These are phyloP conservation scores for Macrophya alboannulata DNA, from an alignment of 2,888 invertebrate species.

Conservation along the genomic window DNA sequence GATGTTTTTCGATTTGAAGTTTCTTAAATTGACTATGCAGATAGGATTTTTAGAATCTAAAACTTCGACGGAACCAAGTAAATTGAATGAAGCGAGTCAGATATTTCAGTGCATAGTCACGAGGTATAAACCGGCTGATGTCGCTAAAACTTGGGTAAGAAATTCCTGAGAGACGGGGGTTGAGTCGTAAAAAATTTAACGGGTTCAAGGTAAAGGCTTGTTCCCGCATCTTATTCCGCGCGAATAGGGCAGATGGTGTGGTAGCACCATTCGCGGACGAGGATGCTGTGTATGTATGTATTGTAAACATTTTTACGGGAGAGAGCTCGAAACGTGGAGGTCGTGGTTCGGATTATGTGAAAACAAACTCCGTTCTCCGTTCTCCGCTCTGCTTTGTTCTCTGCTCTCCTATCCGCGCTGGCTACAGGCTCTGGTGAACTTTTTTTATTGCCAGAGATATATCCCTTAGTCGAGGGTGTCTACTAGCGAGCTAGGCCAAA, in stretches of 20 bases:
- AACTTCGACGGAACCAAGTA: too few species aligned
- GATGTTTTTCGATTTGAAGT: too few species aligned
- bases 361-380: slow-evolving; percentile 38
- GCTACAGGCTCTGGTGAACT: slow-evolving; percentile 9
- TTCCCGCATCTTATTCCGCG: neutral
- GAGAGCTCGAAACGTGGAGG: neutral
- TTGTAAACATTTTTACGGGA: slow-evolving; percentile 23
- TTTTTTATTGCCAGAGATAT: slow-evolving; percentile 46
- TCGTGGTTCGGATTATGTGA: slow-evolving; percentile 31
- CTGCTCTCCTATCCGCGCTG: too few species aligned
- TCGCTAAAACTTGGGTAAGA: neutral
- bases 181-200: slow-evolving; percentile 27
- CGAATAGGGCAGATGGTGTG: too few species aligned
- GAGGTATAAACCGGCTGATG: neutral
- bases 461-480: slow-evolving; percentile 23
- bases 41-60: too few species aligned
- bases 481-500: neutral
- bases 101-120: too few species aligned
- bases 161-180: neutral
- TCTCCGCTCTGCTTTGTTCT: too few species aligned
- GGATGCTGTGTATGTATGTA: neutral
- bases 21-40: too few species aligned
- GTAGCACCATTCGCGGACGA: neutral
- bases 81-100: too few species aligned
- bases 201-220: slow-evolving; percentile 14